Evolutionary conservation across 92 coral and sea anemone genomes (phyloP).

Genomic region (Parazoanthus darwini): DNA sequence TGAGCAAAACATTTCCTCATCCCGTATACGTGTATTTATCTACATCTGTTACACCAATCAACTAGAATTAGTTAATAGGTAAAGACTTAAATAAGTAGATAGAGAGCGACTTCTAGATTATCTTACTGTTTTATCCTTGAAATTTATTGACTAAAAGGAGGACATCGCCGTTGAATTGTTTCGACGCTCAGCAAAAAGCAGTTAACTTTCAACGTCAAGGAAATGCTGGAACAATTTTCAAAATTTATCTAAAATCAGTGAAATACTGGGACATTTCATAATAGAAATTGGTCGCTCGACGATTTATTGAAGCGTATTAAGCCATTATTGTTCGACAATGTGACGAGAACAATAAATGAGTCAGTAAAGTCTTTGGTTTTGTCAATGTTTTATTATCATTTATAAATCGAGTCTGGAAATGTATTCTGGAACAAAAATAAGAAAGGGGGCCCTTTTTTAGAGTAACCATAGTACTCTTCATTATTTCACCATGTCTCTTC

Average conservation of each 20-base stretch:
- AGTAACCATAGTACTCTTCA: neutral
- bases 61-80: too few relatives aligned
- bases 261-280: neutral
- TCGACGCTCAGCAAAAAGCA: neutral
- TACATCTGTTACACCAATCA: too few relatives aligned
- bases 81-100: neutral
- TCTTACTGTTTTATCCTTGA: neutral
- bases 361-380: too few relatives aligned
- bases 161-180: neutral
- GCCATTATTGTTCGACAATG: neutral
- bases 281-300: neutral
- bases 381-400: too few relatives aligned
- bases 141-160: neutral
- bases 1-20: too few relatives aligned
- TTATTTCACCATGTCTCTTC: too few relatives aligned
- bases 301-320: too few relatives aligned
- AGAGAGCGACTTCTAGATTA: neutral
- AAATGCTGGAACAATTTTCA: too few relatives aligned
- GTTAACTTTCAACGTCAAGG: neutral
- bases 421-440: too few relatives aligned
- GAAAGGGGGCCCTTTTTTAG: neutral
- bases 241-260: neutral
- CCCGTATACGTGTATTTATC: too few relatives aligned
- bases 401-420: neutral
- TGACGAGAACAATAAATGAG: too few relatives aligned